Conservation (phyloP, 2,797 vertebrate species). For the Argentina silus region DNA sequence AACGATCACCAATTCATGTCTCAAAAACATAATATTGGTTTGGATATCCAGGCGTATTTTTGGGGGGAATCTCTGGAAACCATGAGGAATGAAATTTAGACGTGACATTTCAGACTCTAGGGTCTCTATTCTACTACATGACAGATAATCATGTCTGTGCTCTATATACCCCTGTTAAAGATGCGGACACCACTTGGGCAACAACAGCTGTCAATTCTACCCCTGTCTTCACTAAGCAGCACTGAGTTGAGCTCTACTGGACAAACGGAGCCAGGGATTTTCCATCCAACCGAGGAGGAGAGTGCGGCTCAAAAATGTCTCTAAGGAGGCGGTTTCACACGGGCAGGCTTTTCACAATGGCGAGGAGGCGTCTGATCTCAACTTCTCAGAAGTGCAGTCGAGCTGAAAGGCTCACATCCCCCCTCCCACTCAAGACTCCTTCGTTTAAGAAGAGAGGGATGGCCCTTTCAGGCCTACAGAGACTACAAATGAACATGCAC, state of each 20-base stretch:
- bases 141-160: background rate
- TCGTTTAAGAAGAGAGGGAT: slow-evolving; percentile 6
- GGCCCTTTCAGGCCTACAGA: slow-evolving; percentile 5
- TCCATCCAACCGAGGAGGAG: slow-evolving; percentile 12
- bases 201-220: slow-evolving; percentile 13
- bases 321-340: slow-evolving; percentile 24
- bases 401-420: slow-evolving; percentile 27
- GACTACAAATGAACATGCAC: slow-evolving; percentile 10
- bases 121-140: slow-evolving; percentile 4
- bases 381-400: slow-evolving; percentile 23
- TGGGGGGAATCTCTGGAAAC: too few species aligned
- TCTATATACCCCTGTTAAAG: background rate
- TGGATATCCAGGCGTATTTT: too few species aligned
- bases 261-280: slow-evolving; percentile 6
- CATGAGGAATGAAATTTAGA: background rate
- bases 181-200: background rate
- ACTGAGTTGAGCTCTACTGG: background rate
- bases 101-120: background rate
- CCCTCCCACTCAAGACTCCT: slow-evolving; percentile 6
- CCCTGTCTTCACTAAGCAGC: background rate
- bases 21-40: too few species aligned
- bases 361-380: slow-evolving; percentile 12
- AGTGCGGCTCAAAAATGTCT: slow-evolving; percentile 17
- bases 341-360: slow-evolving; percentile 21
- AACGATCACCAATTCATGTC: too few species aligned